phyloP scores from a whole-genome alignment of 2,888 invertebrate species.

The Eilema caniola region DNA sequence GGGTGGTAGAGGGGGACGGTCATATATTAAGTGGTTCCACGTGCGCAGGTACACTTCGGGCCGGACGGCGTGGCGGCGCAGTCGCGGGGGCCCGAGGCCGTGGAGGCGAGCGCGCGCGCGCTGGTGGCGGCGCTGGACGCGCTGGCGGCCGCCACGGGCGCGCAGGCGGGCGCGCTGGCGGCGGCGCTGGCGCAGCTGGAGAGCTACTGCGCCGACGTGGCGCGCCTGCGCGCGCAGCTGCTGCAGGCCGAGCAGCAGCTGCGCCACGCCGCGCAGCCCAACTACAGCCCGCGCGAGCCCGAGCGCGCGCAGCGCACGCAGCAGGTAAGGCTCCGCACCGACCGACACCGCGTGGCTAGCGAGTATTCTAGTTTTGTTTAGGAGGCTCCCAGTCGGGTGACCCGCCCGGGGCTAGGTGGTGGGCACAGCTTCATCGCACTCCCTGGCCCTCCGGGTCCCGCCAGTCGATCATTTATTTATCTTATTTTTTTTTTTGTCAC shows the following conservation, averaged over 20 bases:
- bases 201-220: slow-evolving; percentile 95
- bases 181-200: slow-evolving; percentile 94
- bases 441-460: slow-evolving; percentile 64
- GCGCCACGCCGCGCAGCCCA: slow-evolving; percentile 93
- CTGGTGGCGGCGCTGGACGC: slow-evolving; percentile 90
- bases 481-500: slow-evolving; percentile 80
- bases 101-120: slow-evolving; percentile 91
- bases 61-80: slow-evolving; percentile 93
- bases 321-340: slow-evolving; percentile 90
- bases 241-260: slow-evolving; percentile 95
- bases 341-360: slow-evolving; percentile 71
- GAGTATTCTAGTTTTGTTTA: slow-evolving; percentile 79
- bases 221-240: slow-evolving; percentile 93
- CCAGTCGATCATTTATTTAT: slow-evolving; percentile 62
- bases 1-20: background rate
- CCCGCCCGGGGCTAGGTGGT: slow-evolving; percentile 55
- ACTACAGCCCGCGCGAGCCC: slow-evolving; percentile 93
- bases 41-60: slow-evolving; percentile 93
- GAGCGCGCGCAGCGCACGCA: slow-evolving; percentile 94
- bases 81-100: slow-evolving; percentile 90
- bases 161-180: slow-evolving; percentile 91
- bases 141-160: slow-evolving; percentile 88
- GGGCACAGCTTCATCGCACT: slow-evolving; percentile 64
- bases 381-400: slow-evolving; percentile 64
- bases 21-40: slow-evolving; percentile 12